Base-by-base conservation (phyloP, 2,797 vertebrate species). In the Syndactyla subalaris region DNA sequence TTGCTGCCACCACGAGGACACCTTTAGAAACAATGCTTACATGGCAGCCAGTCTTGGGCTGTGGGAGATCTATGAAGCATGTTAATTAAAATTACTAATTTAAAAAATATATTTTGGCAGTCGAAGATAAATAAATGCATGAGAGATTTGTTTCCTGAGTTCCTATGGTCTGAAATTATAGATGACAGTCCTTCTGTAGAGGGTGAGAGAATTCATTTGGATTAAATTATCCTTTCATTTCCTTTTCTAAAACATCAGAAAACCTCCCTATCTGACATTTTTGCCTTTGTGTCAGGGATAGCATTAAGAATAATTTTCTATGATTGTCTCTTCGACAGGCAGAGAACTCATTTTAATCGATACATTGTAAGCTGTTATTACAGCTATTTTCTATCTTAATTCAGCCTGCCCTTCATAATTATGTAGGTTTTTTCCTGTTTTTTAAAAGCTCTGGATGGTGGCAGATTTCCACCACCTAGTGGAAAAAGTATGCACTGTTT, bases 391-490 rank as follows among this genome's bases (percentile, higher is more conserved):
- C 94, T 94, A 66, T 92, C 80, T 97, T 96, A 96, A 97, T 96
- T 97, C 82, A 95, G 73, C 63, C 92, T 97, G 95, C 92, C 95
- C 77, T 97, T 97, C 91, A 94, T 95, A 97, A 97, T 97, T 96
- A 97, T 72, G 82, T 85, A 70, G 59, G 4, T 24, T 95, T 96
- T 85, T 89, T 62, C 74, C 57, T 82, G 34, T 51, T 93, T 92
- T 95, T 57, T 57, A 51, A 95, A 90, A 96, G 43, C 68, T 95
- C 66, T 30, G 87, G 92, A 92, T 83, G 43, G 93, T 68, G 97
- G 98, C 96, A 96, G 95, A 97, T 97, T 97, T 95, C 97, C 96
- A 97, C 98, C 98, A 98, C 97, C 98, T 98, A 98, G 98, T 98
- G 98, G 98, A 87, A 94, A 92, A 96, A 88, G 11, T 71, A 68